Evolutionary conservation across 2,113 vertebrate species (phyloP).

Genomic region (Tor tambroides): DNA sequence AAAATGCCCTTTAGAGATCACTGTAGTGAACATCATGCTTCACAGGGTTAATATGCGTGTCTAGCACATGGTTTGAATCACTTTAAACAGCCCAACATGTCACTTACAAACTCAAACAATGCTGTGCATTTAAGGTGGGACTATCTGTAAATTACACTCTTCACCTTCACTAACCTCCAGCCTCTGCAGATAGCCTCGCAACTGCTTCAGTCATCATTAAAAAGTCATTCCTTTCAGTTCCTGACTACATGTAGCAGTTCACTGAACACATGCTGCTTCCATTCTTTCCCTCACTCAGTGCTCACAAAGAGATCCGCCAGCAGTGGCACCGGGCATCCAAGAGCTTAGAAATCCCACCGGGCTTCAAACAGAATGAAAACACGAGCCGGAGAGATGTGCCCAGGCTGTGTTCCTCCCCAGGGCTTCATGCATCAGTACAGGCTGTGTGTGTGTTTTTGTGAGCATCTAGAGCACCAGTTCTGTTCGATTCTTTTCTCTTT

Average conservation of each 20-base stretch:
- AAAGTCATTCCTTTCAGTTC: not conserved
- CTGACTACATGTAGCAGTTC: not conserved
- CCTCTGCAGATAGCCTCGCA: not conserved
- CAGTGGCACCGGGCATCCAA: not conserved
- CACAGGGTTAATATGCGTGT: not conserved
- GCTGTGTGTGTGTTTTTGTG: conserved; percentile 23
- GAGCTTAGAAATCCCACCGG: not conserved
- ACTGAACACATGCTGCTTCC: not conserved
- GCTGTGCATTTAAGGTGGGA: too few relatives aligned
- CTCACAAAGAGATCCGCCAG: not conserved
- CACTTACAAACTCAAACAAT: too few relatives aligned
- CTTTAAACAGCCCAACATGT: not conserved
- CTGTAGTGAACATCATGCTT: not conserved
- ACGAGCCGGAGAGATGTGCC: not conserved
- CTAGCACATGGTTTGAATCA: not conserved
- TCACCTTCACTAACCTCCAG: not conserved
- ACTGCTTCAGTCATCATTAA: not conserved
- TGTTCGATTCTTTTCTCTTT: conserved; percentile 3
- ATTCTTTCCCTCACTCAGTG: not conserved
- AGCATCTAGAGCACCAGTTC: conserved; percentile 11
- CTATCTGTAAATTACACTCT: too few relatives aligned
- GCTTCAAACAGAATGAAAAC: conserved; percentile 5
- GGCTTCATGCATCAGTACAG: conserved; percentile 37
- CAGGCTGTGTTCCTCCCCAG: not conserved
- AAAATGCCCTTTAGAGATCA: not conserved